Base-by-base conservation (phyloP, 2,113 vertebrate genomes). In the Anolis sagrei region DNA sequence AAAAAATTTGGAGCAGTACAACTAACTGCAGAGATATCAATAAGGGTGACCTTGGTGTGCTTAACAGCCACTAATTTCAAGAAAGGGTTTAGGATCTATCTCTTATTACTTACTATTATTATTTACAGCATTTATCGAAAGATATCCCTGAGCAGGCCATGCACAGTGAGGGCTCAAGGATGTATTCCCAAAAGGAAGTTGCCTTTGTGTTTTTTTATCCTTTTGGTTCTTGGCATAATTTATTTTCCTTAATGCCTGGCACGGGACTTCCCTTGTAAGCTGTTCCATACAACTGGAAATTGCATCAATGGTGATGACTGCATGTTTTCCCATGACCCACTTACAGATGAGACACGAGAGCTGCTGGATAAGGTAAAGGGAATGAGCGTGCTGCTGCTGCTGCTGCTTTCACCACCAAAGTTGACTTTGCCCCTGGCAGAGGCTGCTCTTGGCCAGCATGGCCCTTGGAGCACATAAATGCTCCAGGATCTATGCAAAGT, bases 201-300 rank as follows among this genome's bases (percentile, higher is more conserved):
- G 62, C 25, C 27, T 8, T 21, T 81, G 64, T 58, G 18, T 58
- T 25, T 10, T 25, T 9, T 23, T 21, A 1, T 29, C 1, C 13
- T 34, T 34, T 62, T 29, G n/a, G 7, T 32, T 27, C n/a, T 27
- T 34, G 79, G 64, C 51, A 13, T 61, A 29, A 27, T 73, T 48
- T 32, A 0, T 91, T 92, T 87, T 69, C 97, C 97, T 98, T 98
- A 95, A 98, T 10, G 23, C 1, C 2, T 0, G 16, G 16, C 68
- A 99, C 97, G 97, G 76, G 98, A 99, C 75, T 99, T 99, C 69
- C 98, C 98, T 0, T 99, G 98, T 90, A 99, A 99, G 95, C 92
- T 99, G 7, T 99, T 97, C 91, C 98, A 99, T 92, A 99, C 98
- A 6, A 99, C 98, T 0, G 98, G 98, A n/a, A 98, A 97, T 90